phyloP scores from a whole-genome alignment of 2,113 vertebrate species.

The Morone saxatilis region DNA sequence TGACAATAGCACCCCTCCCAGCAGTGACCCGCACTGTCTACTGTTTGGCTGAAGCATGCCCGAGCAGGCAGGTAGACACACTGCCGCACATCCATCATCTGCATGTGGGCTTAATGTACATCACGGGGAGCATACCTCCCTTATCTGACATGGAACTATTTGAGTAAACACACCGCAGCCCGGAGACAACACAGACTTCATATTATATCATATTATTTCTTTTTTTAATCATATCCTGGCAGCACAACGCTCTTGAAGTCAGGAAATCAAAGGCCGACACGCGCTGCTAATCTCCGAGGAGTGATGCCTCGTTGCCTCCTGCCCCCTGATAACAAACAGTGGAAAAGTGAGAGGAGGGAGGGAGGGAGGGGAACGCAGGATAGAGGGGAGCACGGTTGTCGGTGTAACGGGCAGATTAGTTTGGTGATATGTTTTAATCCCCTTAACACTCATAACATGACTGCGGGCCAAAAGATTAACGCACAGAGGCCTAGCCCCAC shows the following conservation, averaged over 20 bases:
- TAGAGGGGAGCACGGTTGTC: neutral
- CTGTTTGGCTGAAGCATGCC: conserved; percentile 38
- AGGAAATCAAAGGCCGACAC: conserved; percentile 57
- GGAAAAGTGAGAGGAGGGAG: conserved; percentile 39
- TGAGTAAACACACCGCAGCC: neutral
- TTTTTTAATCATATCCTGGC: conserved; percentile 2
- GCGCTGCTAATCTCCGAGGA: conserved; percentile 36
- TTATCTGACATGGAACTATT: conserved; percentile 31
- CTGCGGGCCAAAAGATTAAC: conserved; percentile 45
- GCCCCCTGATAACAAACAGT: conserved; percentile 59
- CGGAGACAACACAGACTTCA: neutral
- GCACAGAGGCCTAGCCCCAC: neutral
- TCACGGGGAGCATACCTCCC: neutral
- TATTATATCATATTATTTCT: too few relatives aligned
- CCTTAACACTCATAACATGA: conserved; percentile 48
- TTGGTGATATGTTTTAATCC: conserved; percentile 69
- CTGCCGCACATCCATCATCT: conserved; percentile 10
- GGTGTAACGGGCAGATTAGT: conserved; percentile 68
- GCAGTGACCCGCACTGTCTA: neutral
- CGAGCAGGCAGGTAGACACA: conserved; percentile 28
- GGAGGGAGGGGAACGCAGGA: neutral
- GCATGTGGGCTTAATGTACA: conserved; percentile 17
- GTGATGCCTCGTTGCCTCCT: conserved; percentile 40
- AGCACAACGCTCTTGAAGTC: conserved; percentile 29
- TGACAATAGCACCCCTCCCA: conserved; percentile 47